Conservation (phyloP, 2,888 invertebrate species). For the Hydropsyche betteni region DNA sequence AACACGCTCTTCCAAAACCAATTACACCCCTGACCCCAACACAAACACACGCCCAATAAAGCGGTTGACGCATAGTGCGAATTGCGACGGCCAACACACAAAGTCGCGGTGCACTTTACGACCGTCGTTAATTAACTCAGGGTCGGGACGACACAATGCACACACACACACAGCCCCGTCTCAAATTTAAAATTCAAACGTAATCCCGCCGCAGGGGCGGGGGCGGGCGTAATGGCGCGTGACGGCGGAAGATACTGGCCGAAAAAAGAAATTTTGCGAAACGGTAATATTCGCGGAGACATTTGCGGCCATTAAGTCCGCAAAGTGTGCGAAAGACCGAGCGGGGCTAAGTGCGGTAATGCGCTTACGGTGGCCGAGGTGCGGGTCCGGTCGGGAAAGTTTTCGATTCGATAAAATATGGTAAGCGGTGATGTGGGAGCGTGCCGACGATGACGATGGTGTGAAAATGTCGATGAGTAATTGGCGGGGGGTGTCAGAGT, state of each 20-base stretch:
- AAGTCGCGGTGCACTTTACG: conserved; percentile 29
- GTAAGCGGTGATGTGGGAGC: not conserved
- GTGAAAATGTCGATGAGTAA: not conserved
- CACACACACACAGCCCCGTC: not conserved
- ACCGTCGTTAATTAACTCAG: conserved; percentile 19
- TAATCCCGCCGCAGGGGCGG: not conserved
- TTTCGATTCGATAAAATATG: not conserved
- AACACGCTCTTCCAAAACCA: not conserved
- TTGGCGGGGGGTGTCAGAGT: not conserved
- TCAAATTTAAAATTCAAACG: not conserved
- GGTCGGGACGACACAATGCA: not conserved
- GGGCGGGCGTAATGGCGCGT: conserved; percentile 8
- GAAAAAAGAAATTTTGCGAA: conserved; percentile 18
- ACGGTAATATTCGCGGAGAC: conserved; percentile 18
- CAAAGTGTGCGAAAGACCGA: not conserved
- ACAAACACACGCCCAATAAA: not conserved
- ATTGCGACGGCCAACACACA: conserved; percentile 10
- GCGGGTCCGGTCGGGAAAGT: not conserved
- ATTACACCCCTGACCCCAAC: not conserved
- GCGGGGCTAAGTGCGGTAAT: not conserved
- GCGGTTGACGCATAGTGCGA: not conserved
- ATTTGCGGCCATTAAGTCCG: conserved; percentile 16
- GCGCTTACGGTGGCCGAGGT: not conserved
- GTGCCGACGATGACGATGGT: not conserved
- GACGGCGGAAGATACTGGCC: not conserved